Conservation (phyloP, 2,888 invertebrate genomes). For the Oithona nana region DNA sequence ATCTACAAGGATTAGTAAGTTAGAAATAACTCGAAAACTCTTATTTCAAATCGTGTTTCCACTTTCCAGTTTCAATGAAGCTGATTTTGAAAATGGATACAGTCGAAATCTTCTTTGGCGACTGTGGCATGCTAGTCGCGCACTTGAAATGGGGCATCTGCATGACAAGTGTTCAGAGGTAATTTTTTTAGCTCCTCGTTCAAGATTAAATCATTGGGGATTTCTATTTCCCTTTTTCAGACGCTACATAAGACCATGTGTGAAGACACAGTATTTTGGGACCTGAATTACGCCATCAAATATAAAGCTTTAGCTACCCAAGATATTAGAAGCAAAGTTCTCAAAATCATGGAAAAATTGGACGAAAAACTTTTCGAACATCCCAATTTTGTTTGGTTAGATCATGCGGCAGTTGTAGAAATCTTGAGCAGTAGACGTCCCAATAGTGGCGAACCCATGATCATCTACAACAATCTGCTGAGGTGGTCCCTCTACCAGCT, state of each 20-base stretch:
- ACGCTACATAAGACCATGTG: conserved; percentile 14
- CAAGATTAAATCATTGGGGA: too few species aligned
- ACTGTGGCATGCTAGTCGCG: conserved; percentile 15
- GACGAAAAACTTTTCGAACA: conserved; percentile 13
- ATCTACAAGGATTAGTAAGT: conserved; percentile 16
- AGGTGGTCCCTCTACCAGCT: conserved; percentile 1
- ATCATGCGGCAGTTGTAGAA: background rate
- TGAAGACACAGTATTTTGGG: conserved; percentile 17
- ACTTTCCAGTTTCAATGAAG: conserved; percentile 1
- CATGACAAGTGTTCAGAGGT: conserved; percentile 1
- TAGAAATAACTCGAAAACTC: background rate
- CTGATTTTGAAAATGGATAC: conserved; percentile 16
- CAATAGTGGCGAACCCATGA: conserved; percentile 9
- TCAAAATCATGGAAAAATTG: conserved; percentile 6
- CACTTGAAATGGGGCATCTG: conserved; percentile 12
- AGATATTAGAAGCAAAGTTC: conserved; percentile 7
- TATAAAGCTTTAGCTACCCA: conserved; percentile 9
- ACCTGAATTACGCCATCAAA: conserved; percentile 12
- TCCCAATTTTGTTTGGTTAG: conserved; percentile 17
- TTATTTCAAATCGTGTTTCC: background rate
- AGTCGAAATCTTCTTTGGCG: conserved; percentile 17
- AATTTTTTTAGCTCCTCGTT: too few species aligned
- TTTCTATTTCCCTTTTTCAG: background rate
- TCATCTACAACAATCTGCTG: conserved; percentile 12
- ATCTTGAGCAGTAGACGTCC: background rate